Base-by-base conservation (phyloP, 2,113 vertebrate genomes). In the Chloropsis cyanopogon region DNA sequence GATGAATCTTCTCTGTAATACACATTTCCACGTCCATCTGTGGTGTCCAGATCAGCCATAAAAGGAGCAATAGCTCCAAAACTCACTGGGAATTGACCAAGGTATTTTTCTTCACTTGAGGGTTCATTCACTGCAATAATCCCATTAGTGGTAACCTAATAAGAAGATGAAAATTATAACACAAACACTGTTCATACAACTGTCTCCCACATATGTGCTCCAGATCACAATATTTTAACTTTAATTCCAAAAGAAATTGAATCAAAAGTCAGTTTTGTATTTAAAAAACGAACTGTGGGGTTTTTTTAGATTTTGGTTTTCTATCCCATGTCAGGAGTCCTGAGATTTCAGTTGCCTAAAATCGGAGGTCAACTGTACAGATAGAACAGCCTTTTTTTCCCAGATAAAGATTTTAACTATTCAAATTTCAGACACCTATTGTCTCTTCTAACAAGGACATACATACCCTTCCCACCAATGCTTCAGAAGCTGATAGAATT, bases 101-200 rank as follows among this genome's bases (percentile, higher is more conserved):
- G 98, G 73, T 98, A 98, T 11, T 97, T 94, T 60, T 98, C 97
- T 96, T 98, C 96, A 22, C 88, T 95, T 14, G 97, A 93, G 5
- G 98, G 98, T 63, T 98, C 87, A 63, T 94, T 96, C 65, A 97
- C 97, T 86, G 98, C 98, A 82, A 99, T 97, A 84, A 99, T 98
- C 44, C 99, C 99, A 83, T 99, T 99, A 86, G 98, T 99, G 93
- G 98, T 97, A 96, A 99, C 94, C 99, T 99, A 97, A 83, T 22
- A 69, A 79, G 92, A 92, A 88, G 13, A n/a, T 46, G 14, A 31
- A 90, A 88, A 63, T 69, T 49, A 4, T 60, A 75, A 64, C 21
- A 77, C 6, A 50, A 69, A 42, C 37, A 50, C 11, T 68, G 21
- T 73, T 80, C 17, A 60, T 35, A 49, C 6, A 12, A 12, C 25